Evolutionary conservation across 1,140 invertebrate species (phyloP).

Genomic region (Meloidogyne hapla): DNA sequence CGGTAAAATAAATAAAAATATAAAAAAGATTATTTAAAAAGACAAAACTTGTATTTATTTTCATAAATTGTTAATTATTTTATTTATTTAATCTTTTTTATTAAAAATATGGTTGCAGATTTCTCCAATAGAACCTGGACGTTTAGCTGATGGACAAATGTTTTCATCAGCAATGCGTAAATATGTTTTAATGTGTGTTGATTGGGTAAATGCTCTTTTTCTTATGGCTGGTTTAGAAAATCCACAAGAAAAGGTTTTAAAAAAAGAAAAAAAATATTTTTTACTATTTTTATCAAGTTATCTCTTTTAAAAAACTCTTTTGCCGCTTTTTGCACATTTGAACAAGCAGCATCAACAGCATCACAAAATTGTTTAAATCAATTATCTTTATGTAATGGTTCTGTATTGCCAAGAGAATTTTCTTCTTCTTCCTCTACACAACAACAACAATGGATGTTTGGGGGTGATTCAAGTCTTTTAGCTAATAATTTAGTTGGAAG

Average conservation of each 20-base stretch:
- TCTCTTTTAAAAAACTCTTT: constrained; percentile 54
- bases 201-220: constrained; percentile 62
- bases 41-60: too few species aligned
- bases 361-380: neutral
- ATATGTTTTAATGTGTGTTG: constrained; percentile 51
- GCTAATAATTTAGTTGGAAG: constrained; percentile 52
- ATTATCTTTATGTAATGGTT: neutral
- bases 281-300: constrained; percentile 37
- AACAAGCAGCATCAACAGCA: constrained; percentile 55
- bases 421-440: constrained; percentile 35
- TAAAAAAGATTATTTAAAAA: too few species aligned
- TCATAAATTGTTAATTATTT: too few species aligned
- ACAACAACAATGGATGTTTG: constrained; percentile 40
- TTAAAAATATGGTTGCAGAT: constrained; percentile 20
- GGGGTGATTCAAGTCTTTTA: constrained; percentile 37
- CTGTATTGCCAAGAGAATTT: constrained; percentile 35
- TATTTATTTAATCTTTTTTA: neutral
- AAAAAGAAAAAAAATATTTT: neutral
- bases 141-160: constrained; percentile 39
- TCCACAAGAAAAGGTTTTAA: constrained; percentile 49
- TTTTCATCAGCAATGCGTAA: constrained; percentile 52
- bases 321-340: constrained; percentile 56
- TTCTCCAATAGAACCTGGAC: constrained; percentile 7
- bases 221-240: constrained; percentile 41
- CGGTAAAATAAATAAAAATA: too few species aligned